phyloP scores from a whole-genome alignment of 1,140 invertebrate species.

The Chironomus striatipennis region DNA sequence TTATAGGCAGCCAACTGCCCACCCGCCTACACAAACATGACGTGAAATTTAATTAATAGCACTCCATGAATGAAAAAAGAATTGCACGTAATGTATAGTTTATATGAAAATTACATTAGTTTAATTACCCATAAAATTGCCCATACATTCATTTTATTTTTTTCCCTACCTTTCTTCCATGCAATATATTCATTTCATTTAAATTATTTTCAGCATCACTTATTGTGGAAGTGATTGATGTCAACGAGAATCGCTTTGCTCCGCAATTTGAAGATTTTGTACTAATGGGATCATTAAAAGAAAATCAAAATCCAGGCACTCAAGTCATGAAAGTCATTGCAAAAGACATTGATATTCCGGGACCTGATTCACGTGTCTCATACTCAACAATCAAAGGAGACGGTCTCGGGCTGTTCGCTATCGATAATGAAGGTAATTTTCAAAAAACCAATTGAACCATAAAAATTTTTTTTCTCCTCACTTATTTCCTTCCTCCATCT shows the following conservation, averaged over 20 bases:
- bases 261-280: constrained; percentile 81
- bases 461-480: neutral
- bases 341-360: constrained; percentile 65
- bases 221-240: constrained; percentile 82
- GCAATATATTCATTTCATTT: neutral
- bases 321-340: constrained; percentile 69
- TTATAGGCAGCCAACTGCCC: too few species aligned
- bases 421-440: constrained; percentile 77
- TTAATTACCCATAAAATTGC: too few species aligned
- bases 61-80: too few species aligned
- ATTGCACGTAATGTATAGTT: too few species aligned
- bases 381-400: constrained; percentile 84
- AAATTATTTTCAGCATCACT: constrained; percentile 52
- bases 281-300: constrained; percentile 56
- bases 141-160: too few species aligned
- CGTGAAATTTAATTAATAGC: too few species aligned
- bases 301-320: constrained; percentile 65
- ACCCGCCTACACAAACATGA: too few species aligned
- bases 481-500: neutral
- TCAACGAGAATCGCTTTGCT: constrained; percentile 81
- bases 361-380: constrained; percentile 65
- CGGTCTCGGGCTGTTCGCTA: constrained; percentile 82
- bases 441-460: constrained; percentile 2
- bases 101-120: too few species aligned
- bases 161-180: too few species aligned